Evolutionary conservation across 2,113 vertebrate genomes (phyloP), one percentile per base, ranked within the genome.

Genomic region (Phodopus roborovskii): DNA sequence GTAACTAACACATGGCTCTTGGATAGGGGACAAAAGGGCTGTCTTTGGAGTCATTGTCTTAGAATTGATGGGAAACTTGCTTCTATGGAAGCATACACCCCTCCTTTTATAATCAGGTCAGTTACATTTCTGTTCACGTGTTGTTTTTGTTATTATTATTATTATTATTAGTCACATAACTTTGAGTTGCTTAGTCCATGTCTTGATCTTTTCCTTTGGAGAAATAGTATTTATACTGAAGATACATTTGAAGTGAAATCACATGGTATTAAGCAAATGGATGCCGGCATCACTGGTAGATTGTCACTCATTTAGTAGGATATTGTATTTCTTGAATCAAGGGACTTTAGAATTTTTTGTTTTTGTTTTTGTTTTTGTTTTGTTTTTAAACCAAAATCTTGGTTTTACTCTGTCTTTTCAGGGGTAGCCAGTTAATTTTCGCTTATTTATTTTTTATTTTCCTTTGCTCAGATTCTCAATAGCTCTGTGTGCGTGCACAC

Each of bases 211-310:
- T 3, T 3, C 70, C 50, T 33, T 96, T 74, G 39, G 22, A 66
- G 42, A 58, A 91, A 60, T 66, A 36, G 48, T 89, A 81, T 97
- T 97, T 96, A 8, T 79, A 89, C 87, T 96, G 91, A 88, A 50
- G 64, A 39, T 94, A 82, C 73, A 68, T 58, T 88, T 33, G 45
- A 88, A 96, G 66, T 83, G 30, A 24, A 75, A 13, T 86, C n/a
- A 50, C 62, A 28, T 92, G 74, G 83, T 93, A n/a, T 82, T 95
- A 33, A 87, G 70, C 74, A 89, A 88, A 88, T 95, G 22, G 15
- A 15, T 92, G 10, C 82, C 42, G 26, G 26, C 19, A 26, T 60
- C 71, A 17, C 66, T 56, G 48, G 58, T 71, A 92, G 77, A 85
- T 73, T 33, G 90, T 39, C 7, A 60, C n/a, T 15, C 28, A 19